Evolutionary conservation across 2,888 invertebrate genomes (phyloP), one percentile per base, ranked within the genome.

Genomic region (Meghimatium bilineatum): DNA sequence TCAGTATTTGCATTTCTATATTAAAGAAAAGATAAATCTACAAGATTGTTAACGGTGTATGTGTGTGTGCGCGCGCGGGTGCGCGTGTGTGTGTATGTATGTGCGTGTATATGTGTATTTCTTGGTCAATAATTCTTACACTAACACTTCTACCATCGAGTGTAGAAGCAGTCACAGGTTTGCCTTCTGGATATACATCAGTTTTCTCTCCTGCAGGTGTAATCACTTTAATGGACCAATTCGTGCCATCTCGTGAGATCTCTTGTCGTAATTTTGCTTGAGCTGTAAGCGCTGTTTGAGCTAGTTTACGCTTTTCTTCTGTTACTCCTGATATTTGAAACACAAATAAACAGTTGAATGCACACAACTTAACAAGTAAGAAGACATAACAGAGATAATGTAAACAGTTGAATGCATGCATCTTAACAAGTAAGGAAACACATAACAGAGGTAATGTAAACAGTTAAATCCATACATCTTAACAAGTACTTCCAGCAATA

Each of bases 91-190:
- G n/a, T n/a, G n/a, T n/a, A n/a, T n/a, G n/a, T n/a, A n/a, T n/a
- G 52, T 52, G 52, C 8, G 12, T 14, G 52, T 52, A n/a, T n/a
- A n/a, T n/a, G n/a, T n/a, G n/a, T n/a, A n/a, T n/a, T n/a, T n/a
- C n/a, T n/a, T n/a, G n/a, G n/a, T n/a, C n/a, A n/a, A 17, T 20
- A 32, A 20, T 29, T 0, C 75, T 36, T 87, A 94, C 94, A 92
- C 94, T 95, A 83, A 97, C 97, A 94, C 96, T 97, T 87, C 97
- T 96, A 34, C 98, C 98, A 93, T 98, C 98, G 87, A 97, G 95
- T 32, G 98, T 97, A 89, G 97, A 86, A 10, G 92, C 91, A 23
- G 92, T 89, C 52, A 91, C 89, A 80, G 91, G 91, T 77, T 89
- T 86, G 34, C 91, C 92, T 34, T 92, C 85, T 10, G 88, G 90